Evolutionary conservation across 2,888 invertebrate genomes (phyloP).

Genomic region (Thymelicus acteon): DNA sequence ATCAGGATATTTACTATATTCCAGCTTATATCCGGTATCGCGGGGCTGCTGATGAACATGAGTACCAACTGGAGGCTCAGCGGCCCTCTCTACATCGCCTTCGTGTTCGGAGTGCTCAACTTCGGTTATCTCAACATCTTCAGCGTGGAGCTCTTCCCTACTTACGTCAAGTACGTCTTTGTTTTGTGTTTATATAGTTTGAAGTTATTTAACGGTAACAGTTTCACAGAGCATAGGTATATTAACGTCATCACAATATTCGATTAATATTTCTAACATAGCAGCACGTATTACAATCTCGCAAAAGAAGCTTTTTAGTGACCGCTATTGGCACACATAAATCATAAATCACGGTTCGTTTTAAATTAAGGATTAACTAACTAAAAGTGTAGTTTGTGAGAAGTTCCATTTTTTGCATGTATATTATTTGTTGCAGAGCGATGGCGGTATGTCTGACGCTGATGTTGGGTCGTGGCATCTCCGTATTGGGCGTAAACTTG

Average conservation of each 20-base stretch:
- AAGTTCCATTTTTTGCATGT: no score
- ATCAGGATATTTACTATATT: constrained; percentile 13
- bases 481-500: constrained; percentile 85
- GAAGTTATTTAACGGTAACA: no score
- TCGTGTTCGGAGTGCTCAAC: constrained; percentile 62
- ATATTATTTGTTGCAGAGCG: constrained; percentile 67
- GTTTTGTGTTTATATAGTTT: background rate
- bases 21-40: constrained; percentile 61
- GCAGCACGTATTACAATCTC: no score
- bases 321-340: constrained; percentile 55
- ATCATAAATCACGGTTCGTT: no score
- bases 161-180: constrained; percentile 70
- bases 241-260: no score
- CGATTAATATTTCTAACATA: no score
- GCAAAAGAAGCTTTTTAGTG: constrained; percentile 46
- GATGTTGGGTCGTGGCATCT: constrained; percentile 86
- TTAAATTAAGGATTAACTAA: no score
- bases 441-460: constrained; percentile 86
- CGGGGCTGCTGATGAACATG: constrained; percentile 59
- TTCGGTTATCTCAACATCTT: constrained; percentile 68
- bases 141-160: constrained; percentile 74
- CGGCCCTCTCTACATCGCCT: constrained; percentile 59
- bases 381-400: no score
- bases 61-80: constrained; percentile 60
- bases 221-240: no score